These are phyloP conservation scores for Porites lutea DNA, from an alignment of 64 coral and sea anemone species.

Conservation along the genomic window DNA sequence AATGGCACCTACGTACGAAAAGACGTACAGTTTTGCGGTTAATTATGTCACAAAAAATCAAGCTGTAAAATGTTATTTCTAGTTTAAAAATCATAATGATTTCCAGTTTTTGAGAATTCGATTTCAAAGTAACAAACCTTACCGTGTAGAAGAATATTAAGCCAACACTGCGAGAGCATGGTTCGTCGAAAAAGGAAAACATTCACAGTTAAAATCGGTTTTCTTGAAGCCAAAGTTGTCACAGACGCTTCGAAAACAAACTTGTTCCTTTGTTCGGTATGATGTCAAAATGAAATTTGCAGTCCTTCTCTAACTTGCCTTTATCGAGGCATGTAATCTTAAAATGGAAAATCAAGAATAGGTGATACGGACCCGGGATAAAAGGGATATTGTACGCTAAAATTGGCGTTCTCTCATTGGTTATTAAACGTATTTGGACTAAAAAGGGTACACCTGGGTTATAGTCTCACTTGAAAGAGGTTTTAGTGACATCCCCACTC, in stretches of 20 bases:
- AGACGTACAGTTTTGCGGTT: not conserved
- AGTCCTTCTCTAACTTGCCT: too few species aligned
- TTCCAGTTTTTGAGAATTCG: not conserved
- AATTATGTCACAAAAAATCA: not conserved
- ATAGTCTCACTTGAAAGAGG: not conserved
- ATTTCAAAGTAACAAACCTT: not conserved
- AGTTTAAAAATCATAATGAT: not conserved
- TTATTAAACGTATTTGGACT: constrained; percentile 22
- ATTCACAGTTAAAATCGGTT: not conserved
- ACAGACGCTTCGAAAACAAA: not conserved
- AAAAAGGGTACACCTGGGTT: not conserved
- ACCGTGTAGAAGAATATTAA: not conserved
- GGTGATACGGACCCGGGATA: not conserved
- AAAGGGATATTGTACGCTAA: not conserved
- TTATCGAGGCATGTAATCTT: too few species aligned
- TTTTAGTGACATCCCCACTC: not conserved
- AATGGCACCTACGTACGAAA: not conserved
- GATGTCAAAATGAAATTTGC: not conserved
- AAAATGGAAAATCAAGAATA: not conserved
- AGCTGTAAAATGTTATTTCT: not conserved
- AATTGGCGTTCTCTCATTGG: constrained; percentile 13
- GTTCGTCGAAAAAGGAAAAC: not conserved
- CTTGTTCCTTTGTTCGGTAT: not conserved
- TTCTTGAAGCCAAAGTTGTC: not conserved
- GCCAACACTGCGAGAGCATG: not conserved